phyloP scores from a whole-genome alignment of 2,113 vertebrate species.

The Thomomys bottae region DNA sequence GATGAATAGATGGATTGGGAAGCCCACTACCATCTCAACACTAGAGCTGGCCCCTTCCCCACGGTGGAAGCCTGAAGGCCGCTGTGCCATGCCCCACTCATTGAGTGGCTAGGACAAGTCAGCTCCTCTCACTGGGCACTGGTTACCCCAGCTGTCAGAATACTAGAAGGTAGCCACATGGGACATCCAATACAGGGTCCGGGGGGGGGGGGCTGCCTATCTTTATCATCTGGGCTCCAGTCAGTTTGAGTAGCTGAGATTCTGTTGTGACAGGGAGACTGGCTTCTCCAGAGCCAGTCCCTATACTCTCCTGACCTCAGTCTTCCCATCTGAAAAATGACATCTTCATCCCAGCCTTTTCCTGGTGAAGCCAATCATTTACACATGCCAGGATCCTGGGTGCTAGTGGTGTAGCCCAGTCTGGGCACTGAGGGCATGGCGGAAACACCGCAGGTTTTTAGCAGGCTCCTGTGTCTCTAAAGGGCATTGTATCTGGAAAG shows the following conservation, averaged over 20 bases:
- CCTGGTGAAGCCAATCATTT: background rate
- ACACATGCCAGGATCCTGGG: background rate
- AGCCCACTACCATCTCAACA: accelerated
- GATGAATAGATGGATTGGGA: background rate
- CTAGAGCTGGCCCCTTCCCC: background rate
- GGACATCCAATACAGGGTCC: background rate
- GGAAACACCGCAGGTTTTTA: background rate
- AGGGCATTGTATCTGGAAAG: conserved; percentile 15
- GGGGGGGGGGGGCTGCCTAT: background rate
- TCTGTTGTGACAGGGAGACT: background rate
- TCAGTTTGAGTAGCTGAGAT: background rate
- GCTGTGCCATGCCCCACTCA: background rate
- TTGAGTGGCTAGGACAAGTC: background rate
- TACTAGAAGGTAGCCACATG: background rate
- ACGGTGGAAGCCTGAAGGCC: background rate
- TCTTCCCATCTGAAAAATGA: background rate
- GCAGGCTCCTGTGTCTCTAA: conserved; percentile 40
- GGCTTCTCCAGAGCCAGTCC: background rate
- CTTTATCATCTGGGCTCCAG: background rate
- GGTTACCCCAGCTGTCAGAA: background rate
- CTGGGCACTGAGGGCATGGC: background rate
- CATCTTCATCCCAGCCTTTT: background rate
- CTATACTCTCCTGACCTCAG: background rate
- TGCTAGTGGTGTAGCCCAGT: background rate
- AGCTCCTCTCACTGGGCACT: accelerated